phyloP scores from a whole-genome alignment of 2,797 vertebrate genomes.

The Steatocranus sp. region DNA sequence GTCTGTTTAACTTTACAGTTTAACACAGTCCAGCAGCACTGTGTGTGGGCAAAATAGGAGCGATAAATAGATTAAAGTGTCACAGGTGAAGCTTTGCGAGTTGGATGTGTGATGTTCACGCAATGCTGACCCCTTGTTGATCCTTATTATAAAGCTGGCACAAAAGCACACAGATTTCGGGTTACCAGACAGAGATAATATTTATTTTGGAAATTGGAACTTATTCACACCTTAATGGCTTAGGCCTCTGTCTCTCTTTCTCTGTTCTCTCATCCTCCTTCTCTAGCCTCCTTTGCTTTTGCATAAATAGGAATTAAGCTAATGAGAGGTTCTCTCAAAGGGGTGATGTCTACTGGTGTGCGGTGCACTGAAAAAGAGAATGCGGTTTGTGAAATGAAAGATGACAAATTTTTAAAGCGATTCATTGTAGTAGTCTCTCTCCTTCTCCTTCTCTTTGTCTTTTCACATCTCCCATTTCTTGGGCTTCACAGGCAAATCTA shows the following conservation, averaged over 20 bases:
- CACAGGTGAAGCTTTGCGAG: constrained; percentile 43
- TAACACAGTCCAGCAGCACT: constrained; percentile 20
- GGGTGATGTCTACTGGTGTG: background rate
- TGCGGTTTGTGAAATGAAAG: constrained; percentile 37
- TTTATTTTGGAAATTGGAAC: constrained; percentile 81
- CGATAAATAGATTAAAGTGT: constrained; percentile 52
- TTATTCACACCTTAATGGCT: constrained; percentile 74
- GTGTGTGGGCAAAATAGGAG: constrained; percentile 11
- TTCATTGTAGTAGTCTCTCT: constrained; percentile 3
- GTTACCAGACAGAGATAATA: constrained; percentile 75
- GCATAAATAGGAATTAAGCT: constrained; percentile 32
- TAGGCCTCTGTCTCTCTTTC: constrained; percentile 39
- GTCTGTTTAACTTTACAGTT: constrained; percentile 41
- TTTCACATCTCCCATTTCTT: background rate
- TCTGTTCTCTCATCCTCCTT: background rate
- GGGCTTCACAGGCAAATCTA: constrained; percentile 39
- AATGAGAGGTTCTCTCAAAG: constrained; percentile 40
- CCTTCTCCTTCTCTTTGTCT: constrained; percentile 7
- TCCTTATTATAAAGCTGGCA: constrained; percentile 68
- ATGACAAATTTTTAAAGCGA: constrained; percentile 26
- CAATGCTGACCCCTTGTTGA: constrained; percentile 58
- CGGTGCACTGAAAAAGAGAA: background rate
- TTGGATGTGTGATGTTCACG: constrained; percentile 42
- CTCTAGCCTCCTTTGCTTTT: constrained; percentile 13
- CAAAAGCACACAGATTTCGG: constrained; percentile 66